Evolutionary conservation across 64 coral and sea anemone species (phyloP).

Genomic region (Porites lutea): DNA sequence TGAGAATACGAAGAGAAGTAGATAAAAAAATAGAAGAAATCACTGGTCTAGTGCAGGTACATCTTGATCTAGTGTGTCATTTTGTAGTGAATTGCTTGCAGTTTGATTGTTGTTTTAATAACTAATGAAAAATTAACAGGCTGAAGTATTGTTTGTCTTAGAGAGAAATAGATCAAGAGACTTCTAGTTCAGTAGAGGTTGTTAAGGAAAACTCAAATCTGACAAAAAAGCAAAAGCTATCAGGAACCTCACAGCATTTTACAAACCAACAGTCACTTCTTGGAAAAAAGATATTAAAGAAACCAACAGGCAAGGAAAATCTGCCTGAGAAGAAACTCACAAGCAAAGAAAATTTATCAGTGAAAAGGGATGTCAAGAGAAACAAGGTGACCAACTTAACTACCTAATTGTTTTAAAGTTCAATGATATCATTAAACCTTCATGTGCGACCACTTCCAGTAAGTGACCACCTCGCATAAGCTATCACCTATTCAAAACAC

Average conservation of each 20-base stretch:
- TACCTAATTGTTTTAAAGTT: no score
- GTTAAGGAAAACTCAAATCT: background rate
- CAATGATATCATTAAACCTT: no score
- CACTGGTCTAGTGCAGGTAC: constrained; percentile 73
- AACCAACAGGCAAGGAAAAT: constrained; percentile 83
- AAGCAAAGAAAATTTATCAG: constrained; percentile 84
- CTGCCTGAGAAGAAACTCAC: constrained; percentile 55
- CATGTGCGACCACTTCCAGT: no score
- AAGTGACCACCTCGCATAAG: no score
- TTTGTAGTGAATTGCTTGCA: background rate
- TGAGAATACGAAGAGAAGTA: constrained; percentile 89
- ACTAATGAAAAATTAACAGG: no score
- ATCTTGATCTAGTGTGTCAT: background rate
- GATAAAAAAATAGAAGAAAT: constrained; percentile 89
- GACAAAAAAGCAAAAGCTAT: constrained; percentile 7
- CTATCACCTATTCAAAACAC: no score
- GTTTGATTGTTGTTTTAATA: no score
- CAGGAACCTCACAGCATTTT: background rate
- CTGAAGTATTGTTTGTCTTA: background rate
- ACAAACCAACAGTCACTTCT: background rate
- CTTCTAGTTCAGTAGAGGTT: background rate
- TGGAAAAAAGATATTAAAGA: constrained; percentile 21
- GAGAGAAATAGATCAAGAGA: constrained; percentile 81
- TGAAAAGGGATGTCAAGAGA: constrained; percentile 54
- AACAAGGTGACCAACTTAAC: constrained; percentile 37